Evolutionary conservation across 2,888 invertebrate genomes (phyloP).

Genomic region (Cephalotes varians): DNA sequence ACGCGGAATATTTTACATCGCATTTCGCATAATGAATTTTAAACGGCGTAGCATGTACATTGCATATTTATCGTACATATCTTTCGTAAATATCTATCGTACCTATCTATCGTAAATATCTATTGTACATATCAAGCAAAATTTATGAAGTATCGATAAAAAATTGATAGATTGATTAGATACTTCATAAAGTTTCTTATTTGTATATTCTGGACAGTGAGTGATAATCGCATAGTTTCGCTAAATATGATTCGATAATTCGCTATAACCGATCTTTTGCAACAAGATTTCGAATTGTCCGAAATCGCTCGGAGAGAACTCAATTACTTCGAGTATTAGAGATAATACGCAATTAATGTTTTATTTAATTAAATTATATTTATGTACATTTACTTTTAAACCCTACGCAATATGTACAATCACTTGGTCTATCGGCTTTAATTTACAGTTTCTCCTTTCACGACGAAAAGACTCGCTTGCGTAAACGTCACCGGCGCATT

Average conservation of each 20-base stretch:
- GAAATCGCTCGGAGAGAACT: background rate
- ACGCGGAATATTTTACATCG: background rate
- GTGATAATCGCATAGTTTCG: background rate
- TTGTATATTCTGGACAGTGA: background rate
- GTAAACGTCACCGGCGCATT: background rate
- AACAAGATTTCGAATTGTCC: background rate
- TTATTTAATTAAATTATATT: conserved; percentile 17
- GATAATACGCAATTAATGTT: background rate
- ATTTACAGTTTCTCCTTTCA: conserved; percentile 24
- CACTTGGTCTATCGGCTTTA: background rate
- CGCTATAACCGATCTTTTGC: background rate
- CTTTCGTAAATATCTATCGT: background rate
- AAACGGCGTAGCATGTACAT: background rate
- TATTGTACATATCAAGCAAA: background rate
- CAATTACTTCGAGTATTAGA: background rate
- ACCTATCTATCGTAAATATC: background rate
- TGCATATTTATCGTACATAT: background rate
- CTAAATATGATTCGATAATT: background rate
- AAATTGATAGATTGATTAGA: background rate
- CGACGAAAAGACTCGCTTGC: background rate
- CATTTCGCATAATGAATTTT: background rate
- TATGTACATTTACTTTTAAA: background rate
- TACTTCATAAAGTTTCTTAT: background rate
- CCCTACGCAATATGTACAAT: conserved; percentile 21
- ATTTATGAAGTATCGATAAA: background rate